phyloP scores from a whole-genome alignment of 2,797 vertebrate species.

The Orientallactaga sibirica region DNA sequence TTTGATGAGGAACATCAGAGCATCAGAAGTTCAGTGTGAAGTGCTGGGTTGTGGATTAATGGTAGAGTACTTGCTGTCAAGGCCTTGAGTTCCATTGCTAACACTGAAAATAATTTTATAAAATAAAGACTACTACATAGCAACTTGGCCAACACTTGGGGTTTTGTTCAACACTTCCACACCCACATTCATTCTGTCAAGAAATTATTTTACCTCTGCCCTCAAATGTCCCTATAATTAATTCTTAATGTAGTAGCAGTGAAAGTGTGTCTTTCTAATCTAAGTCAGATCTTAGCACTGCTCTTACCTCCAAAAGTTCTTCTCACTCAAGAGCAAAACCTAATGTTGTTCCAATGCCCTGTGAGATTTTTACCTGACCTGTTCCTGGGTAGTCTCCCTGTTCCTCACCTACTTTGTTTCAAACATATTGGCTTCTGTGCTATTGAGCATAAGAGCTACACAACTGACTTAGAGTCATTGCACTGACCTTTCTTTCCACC shows the following conservation, averaged over 20 bases:
- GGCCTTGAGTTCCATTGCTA: background rate
- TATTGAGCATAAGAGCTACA: background rate
- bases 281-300: conserved; percentile 10
- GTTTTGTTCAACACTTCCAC: background rate
- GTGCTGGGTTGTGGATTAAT: background rate
- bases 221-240: conserved; percentile 26
- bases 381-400: background rate
- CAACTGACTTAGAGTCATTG: conserved; percentile 20
- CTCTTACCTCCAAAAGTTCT: conserved; percentile 21
- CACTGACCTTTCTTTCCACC: background rate
- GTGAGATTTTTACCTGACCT: background rate
- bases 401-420: background rate
- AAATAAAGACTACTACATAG: background rate
- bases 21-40: background rate
- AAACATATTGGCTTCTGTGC: background rate
- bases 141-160: background rate
- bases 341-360: background rate
- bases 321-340: conserved; percentile 18
- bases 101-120: background rate
- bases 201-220: conserved; percentile 28
- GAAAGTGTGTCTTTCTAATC: conserved; percentile 10
- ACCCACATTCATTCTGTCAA: background rate
- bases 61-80: background rate
- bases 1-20: background rate
- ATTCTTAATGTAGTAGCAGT: background rate